phyloP scores from a whole-genome alignment of 2,797 vertebrate species.

The Notolabrus celidotus region DNA sequence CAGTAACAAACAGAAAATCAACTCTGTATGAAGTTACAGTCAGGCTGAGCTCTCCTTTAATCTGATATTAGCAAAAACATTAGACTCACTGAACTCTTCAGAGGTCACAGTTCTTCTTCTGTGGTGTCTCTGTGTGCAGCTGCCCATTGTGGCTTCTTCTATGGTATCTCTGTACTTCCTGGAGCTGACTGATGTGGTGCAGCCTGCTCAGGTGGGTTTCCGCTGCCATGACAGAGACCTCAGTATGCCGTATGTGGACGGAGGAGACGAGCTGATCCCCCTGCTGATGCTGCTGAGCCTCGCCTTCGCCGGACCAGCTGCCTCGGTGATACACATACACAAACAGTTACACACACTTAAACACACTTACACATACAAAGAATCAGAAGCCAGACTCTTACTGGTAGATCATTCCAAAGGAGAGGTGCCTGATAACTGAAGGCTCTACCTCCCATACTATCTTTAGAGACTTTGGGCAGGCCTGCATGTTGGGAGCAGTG shows the following conservation, averaged over 20 bases:
- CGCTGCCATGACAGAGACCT: conserved; percentile 92
- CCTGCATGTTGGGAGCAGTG: too few species aligned
- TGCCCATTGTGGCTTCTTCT: conserved; percentile 96
- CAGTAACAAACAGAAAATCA: too few species aligned
- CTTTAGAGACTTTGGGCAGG: too few species aligned
- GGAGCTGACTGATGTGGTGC: conserved; percentile 95
- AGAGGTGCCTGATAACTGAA: too few species aligned
- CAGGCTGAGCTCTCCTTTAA: too few species aligned
- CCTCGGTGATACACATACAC: conserved; percentile 83
- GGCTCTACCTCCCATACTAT: too few species aligned
- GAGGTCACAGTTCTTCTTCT: background rate
- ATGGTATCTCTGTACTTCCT: conserved; percentile 95
- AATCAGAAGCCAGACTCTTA: background rate
- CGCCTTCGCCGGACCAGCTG: conserved; percentile 93
- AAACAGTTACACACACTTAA: background rate
- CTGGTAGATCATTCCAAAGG: too few species aligned
- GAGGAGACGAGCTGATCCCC: conserved; percentile 93
- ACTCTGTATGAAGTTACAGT: too few species aligned
- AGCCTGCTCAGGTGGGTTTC: conserved; percentile 93
- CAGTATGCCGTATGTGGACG: conserved; percentile 95
- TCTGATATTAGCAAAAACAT: too few species aligned
- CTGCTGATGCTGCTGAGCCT: conserved; percentile 96
- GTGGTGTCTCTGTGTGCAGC: conserved; percentile 73
- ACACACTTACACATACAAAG: background rate
- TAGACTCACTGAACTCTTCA: background rate